Base-by-base conservation (phyloP, 2,797 vertebrate species). In the Rhinella marina region DNA sequence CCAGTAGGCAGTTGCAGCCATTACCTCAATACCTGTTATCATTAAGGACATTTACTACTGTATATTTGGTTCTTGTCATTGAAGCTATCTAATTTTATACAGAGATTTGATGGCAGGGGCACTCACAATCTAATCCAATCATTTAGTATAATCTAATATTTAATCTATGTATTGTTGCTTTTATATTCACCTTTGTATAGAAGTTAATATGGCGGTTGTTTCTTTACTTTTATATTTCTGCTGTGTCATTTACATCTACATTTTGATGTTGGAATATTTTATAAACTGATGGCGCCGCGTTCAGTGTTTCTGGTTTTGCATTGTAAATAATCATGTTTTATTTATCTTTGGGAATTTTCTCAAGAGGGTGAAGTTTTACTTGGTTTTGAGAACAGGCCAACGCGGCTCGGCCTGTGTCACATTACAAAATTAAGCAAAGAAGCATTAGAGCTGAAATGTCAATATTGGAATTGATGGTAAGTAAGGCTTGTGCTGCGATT, bases 401-500 rank as follows among this genome's bases (percentile, higher is more conserved):
- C 52, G 23, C 62, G 61, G 25, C 48, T n/a, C n/a, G 56, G 41
- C 76, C 57, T 11, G 50, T 68, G 62, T 86, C 48, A 66, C 62
- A 68, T 80, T 57, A 27, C 19, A 29, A 41, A 68, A 86, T 68
- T 32, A 86, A 79, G 79, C 76, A 79, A 86, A 56, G 68, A 57
- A 57, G 76, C 76, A 80, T 86, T 54, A 80, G 61, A 68, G 62
- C 50, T 48, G 56, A 80, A 79, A 86, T 80, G 84, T 86, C 84
- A 86, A 86, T 86, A 86, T 86, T 80, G 79, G 25, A 80, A 86
- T 70, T 27, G 76, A 80, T 79, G 23, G 62, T 68, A 57, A 79
- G 75, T 41, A 79, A 79, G 32, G 70, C 50, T 29, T 70, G 62
- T 80, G 61, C 76, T 17, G 85, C 56, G 29, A 52, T 86, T 79